Evolutionary conservation across 2,113 vertebrate genomes (phyloP).

Genomic region (Bufo bufo): DNA sequence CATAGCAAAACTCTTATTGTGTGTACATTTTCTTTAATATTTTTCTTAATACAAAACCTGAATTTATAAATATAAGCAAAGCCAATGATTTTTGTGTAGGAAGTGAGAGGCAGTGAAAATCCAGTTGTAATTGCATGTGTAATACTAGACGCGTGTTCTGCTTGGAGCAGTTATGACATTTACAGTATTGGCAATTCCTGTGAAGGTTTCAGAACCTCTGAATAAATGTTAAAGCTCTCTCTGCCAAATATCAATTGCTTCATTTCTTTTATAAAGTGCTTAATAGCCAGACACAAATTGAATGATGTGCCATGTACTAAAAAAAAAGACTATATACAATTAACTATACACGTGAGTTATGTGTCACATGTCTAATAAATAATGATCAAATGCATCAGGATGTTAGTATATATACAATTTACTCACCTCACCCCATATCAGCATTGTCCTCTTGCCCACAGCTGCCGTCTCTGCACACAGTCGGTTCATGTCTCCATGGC

Average conservation of each 20-base stretch:
- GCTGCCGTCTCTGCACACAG: no score
- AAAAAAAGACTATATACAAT: no score
- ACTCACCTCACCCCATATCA: no score
- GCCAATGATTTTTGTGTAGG: slow-evolving; percentile 42
- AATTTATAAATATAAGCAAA: neutral
- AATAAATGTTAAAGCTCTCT: slow-evolving; percentile 49
- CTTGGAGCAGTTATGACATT: slow-evolving; percentile 32
- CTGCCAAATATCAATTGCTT: slow-evolving; percentile 22
- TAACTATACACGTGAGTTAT: neutral
- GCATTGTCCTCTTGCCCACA: no score
- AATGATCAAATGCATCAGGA: no score
- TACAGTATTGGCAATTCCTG: slow-evolving; percentile 21
- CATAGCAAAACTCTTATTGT: neutral
- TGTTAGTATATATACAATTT: no score
- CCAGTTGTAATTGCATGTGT: slow-evolving; percentile 39
- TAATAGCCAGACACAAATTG: neutral
- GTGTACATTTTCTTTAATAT: neutral
- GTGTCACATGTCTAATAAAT: neutral
- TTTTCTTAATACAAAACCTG: neutral
- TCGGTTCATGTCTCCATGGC: no score
- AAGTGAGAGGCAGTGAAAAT: slow-evolving; percentile 44
- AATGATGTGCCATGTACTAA: neutral
- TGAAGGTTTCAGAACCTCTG: slow-evolving; percentile 37
- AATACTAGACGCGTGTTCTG: slow-evolving; percentile 11
- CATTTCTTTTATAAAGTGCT: neutral